Conservation (phyloP, 1,140 invertebrate species). For the Phocides pigmalion region DNA sequence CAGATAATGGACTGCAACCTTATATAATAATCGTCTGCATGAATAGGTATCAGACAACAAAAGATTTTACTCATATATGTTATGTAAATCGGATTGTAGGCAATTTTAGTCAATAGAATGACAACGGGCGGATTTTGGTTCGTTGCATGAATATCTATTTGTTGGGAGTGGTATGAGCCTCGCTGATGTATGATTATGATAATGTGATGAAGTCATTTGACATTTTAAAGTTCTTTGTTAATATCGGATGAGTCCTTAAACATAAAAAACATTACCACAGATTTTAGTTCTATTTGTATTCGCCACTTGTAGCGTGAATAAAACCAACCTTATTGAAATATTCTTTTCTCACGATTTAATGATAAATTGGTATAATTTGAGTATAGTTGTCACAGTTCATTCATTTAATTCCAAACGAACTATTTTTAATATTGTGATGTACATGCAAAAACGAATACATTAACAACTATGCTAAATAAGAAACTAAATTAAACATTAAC, state of each 20-base stretch:
- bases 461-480: too few relatives aligned
- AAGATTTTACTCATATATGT: constrained; percentile 68
- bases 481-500: too few relatives aligned
- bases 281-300: constrained; percentile 3
- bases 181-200: constrained; percentile 57
- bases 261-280: constrained; percentile 2
- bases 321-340: not conserved
- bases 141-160: constrained; percentile 55
- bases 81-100: constrained; percentile 69
- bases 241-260: constrained; percentile 16
- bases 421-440: too few relatives aligned
- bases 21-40: constrained; percentile 60
- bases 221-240: constrained; percentile 50
- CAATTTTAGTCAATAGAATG: constrained; percentile 57
- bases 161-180: constrained; percentile 50
- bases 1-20: constrained; percentile 42
- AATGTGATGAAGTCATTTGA: constrained; percentile 61
- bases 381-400: too few relatives aligned
- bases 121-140: constrained; percentile 60
- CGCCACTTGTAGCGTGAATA: not conserved
- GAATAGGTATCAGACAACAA: constrained; percentile 72
- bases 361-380: too few relatives aligned
- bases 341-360: too few relatives aligned
- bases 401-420: too few relatives aligned
- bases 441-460: too few relatives aligned